Conservation (phyloP, 2,113 vertebrate genomes). For the Uropsilus gracilis region DNA sequence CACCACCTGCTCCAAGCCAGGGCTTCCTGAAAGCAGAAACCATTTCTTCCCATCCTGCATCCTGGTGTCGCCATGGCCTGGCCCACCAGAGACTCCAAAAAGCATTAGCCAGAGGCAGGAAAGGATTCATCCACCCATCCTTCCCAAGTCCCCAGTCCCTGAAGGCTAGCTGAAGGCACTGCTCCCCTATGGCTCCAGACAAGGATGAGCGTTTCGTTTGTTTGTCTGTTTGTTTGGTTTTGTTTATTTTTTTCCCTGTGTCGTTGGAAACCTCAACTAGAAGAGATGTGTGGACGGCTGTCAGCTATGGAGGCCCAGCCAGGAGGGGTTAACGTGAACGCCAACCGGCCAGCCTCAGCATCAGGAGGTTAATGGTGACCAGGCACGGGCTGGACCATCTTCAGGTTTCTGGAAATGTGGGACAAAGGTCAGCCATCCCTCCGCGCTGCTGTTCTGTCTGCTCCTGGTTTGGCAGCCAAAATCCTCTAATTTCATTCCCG, state of each 20-base stretch:
- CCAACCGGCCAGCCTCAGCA: slow-evolving; percentile 62
- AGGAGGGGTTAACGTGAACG: slow-evolving; percentile 76
- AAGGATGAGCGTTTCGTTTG: neutral
- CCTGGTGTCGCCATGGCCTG: neutral
- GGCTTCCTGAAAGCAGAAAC: neutral
- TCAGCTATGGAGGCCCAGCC: slow-evolving; percentile 56
- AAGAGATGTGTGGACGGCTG: neutral
- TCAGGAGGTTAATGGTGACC: slow-evolving; percentile 71
- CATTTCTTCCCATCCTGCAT: neutral
- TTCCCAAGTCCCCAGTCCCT: neutral
- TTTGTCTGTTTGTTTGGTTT: too few relatives aligned
- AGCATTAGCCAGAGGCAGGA: neutral
- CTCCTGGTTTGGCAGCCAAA: slow-evolving; percentile 80
- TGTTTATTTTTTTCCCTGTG: neutral
- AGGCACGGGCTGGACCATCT: slow-evolving; percentile 47
- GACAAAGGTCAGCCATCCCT: slow-evolving; percentile 79
- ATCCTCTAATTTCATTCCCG: slow-evolving; percentile 73
- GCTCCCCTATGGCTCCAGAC: slow-evolving; percentile 31
- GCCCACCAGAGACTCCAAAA: neutral
- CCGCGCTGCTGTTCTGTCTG: slow-evolving; percentile 59
- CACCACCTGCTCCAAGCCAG: accelerated
- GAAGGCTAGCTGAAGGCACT: neutral
- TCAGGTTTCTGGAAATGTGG: slow-evolving; percentile 79
- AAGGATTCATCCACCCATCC: neutral
- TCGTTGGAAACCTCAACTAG: slow-evolving; percentile 17